phyloP scores from a whole-genome alignment of 2,888 invertebrate species.

The Synergus laeviventris region DNA sequence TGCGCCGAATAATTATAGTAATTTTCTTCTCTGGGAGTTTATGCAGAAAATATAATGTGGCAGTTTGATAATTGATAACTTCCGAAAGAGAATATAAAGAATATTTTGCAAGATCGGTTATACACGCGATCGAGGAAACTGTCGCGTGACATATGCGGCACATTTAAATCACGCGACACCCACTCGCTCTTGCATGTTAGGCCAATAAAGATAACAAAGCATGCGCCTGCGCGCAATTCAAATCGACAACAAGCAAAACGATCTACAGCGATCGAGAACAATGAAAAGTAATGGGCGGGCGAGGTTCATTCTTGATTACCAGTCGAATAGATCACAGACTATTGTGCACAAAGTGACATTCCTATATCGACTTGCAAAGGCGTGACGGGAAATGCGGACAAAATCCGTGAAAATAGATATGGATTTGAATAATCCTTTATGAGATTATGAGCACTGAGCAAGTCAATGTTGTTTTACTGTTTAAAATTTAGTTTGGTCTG shows the following conservation, averaged over 20 bases:
- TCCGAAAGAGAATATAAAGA: slow-evolving; percentile 21
- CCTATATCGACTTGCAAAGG: not conserved
- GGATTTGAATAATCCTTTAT: not conserved
- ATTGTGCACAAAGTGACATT: slow-evolving; percentile 10
- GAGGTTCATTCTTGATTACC: slow-evolving; percentile 44
- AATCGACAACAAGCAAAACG: slow-evolving; percentile 52
- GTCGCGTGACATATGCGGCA: slow-evolving; percentile 52
- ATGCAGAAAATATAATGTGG: not conserved
- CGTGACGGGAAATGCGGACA: slow-evolving; percentile 12
- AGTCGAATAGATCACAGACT: slow-evolving; percentile 26
- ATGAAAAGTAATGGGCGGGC: slow-evolving; percentile 54
- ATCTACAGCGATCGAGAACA: slow-evolving; percentile 56
- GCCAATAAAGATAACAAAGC: slow-evolving; percentile 56
- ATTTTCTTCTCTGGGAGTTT: not conserved
- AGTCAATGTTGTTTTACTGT: not conserved
- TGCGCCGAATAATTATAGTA: not conserved
- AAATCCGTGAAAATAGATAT: not conserved
- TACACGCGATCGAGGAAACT: slow-evolving; percentile 50
- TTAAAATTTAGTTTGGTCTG: no score
- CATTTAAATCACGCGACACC: slow-evolving; percentile 68
- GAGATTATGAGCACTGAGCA: no score
- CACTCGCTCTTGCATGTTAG: slow-evolving; percentile 60
- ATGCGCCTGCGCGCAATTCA: slow-evolving; percentile 51
- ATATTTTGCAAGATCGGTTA: slow-evolving; percentile 51
- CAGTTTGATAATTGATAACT: not conserved